These are phyloP conservation scores for Rhizoglyphus robini DNA, from an alignment of 1,140 invertebrate species.

Conservation along the genomic window DNA sequence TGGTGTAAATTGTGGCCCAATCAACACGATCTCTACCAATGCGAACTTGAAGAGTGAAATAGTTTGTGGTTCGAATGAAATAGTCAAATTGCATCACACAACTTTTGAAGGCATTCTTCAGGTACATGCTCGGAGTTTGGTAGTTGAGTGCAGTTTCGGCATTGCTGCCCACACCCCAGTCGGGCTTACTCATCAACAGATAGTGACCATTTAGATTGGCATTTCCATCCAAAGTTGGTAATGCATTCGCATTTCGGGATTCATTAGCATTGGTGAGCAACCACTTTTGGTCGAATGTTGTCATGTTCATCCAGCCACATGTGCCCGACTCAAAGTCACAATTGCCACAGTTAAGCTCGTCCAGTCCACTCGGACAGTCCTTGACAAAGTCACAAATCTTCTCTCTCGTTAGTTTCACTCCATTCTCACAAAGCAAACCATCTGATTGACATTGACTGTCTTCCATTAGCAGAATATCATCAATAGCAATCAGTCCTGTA, in stretches of 20 bases:
- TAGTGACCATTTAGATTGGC: not conserved
- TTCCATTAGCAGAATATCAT: not conserved
- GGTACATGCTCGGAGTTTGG: too few relatives aligned
- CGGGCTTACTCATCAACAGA: slow-evolving; percentile 16
- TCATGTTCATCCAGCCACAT: not conserved
- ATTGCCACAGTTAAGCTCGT: not conserved
- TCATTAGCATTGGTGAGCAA: not conserved
- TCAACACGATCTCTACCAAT: not conserved
- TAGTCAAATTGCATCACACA: slow-evolving; percentile 3
- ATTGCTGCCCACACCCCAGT: not conserved
- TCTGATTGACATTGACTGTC: not conserved
- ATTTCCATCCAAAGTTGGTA: not conserved
- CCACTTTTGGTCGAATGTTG: not conserved
- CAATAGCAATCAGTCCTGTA: not conserved
- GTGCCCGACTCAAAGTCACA: not conserved
- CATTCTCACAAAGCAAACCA: slow-evolving; percentile 12
- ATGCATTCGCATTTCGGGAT: not conserved
- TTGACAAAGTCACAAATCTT: not conserved
- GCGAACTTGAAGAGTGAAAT: not conserved
- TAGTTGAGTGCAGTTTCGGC: slow-evolving; percentile 8
- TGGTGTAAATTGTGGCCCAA: not conserved
- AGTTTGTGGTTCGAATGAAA: not conserved
- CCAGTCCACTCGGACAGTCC: not conserved
- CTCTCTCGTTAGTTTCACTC: not conserved
- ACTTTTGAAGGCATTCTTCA: not conserved